A percentile compares a stretch with the other conserved stretches of the same genome.
phyloP scores from a whole-genome alignment of 2,113 vertebrate genomes.

The Percina caprodes region DNA sequence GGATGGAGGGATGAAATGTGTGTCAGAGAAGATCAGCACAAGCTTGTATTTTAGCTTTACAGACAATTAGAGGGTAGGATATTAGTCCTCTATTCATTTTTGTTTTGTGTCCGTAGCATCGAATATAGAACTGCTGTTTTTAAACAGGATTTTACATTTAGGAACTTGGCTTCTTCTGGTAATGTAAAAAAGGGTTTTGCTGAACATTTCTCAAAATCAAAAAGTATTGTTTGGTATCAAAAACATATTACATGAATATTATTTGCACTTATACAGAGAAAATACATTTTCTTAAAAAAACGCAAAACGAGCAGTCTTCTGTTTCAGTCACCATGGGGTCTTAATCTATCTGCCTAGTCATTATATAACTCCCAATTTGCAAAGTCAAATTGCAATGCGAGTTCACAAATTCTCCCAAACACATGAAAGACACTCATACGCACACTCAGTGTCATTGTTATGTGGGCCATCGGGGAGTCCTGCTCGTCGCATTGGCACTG shows the following conservation, averaged over 20 bases:
- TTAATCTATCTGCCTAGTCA: slow-evolving; percentile 20
- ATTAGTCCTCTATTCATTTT: not conserved
- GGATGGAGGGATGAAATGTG: not conserved
- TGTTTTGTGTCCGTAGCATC: not conserved
- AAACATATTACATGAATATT: not conserved
- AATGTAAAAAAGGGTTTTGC: not conserved
- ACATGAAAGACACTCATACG: not conserved
- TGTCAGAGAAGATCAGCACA: not conserved
- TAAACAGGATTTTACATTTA: not conserved
- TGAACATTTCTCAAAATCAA: not conserved
- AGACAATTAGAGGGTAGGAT: not conserved
- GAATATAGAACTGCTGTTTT: not conserved
- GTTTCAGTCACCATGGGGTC: not conserved
- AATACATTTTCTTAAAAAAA: not conserved
- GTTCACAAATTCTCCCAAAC: slow-evolving; percentile 16
- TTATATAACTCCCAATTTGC: slow-evolving; percentile 46
- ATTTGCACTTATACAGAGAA: not conserved
- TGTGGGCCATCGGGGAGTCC: slow-evolving; percentile 61
- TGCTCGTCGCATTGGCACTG: slow-evolving; percentile 49
- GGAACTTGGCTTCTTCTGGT: not conserved
- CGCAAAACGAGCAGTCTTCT: not conserved
- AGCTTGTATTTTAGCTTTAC: not conserved
- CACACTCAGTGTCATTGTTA: slow-evolving; percentile 16
- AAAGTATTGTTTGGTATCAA: not conserved
- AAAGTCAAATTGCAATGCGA: slow-evolving; percentile 7